Base-by-base conservation (phyloP, 2,113 vertebrate genomes). In the Clarias macrocephalus region DNA sequence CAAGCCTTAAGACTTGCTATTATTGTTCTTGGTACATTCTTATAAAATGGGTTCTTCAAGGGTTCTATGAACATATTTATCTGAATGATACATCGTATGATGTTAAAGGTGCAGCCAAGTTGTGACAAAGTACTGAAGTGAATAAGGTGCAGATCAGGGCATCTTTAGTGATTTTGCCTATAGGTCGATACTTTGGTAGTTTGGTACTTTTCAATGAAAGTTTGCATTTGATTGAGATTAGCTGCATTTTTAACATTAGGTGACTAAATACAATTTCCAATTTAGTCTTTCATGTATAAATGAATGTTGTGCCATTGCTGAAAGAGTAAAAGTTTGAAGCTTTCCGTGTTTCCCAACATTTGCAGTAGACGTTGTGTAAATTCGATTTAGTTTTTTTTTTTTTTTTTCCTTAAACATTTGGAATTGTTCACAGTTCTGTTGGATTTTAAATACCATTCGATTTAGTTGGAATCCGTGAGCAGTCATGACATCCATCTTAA, bases 401-500 rank as follows among this genome's bases (percentile, higher is more conserved):
- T 25, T 25, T 63, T 8, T 63, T 3, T 66, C 65, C 65, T 28
- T 28, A 52, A 76, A 76, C 21, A 25, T 52, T 76, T 37, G 19
- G 37, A 10, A 23, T 9, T 48, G 19, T 48, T 75, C 37, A 23
- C 19, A 21, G 3, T n/a, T 9, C 37, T 73, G 7, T 37, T 3
- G 33, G 33, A 42, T 19, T 19, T 42, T 73, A 0, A 9, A 21
- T 76, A 23, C 21, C 42, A n/a, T 76, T 52, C 73, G 75, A 56
- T 79, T 79, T 3, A 56, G 75, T 9, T 28, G 52, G 52, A 56
- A 79, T 0, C 75, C 48, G 16, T 54, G 25, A 18, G 75, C 8
- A 54, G 54, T 77, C 75, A 54, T 18, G 25, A 77, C 28, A 48
- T 56, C 56, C 56, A 77, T 77, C 75, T 56, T 77, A 77, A 56